Base-by-base conservation (phyloP, 2,888 invertebrate species). In the Ischnus inquisitorius region DNA sequence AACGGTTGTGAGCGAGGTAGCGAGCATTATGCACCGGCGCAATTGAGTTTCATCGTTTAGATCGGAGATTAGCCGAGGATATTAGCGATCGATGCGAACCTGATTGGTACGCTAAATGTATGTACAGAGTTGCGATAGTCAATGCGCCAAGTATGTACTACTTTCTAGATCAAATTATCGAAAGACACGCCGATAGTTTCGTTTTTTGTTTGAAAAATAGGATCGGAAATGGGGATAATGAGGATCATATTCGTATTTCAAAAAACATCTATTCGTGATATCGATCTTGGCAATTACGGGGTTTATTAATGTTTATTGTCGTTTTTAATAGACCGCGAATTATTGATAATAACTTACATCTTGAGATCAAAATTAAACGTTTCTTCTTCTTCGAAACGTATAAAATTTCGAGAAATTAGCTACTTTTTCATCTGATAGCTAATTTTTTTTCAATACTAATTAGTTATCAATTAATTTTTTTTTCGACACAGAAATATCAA, bases 31-130 rank as follows among this genome's bases (percentile, higher is more conserved):
- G 25, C 76, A 78, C 78, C 83, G 80, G 76, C 76, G 83, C 85
- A 83, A 83, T 77, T 78, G 69, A 84, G 80, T 82, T 79, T 67
- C 77, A 76, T 79, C 85, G 83, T 83, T 85, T 81, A 83, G 85
- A 85, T 85, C 57, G 51, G 75, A 81, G 85, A 85, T 85, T 85
- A 81, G 85, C 81, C 79, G 64, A 71, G 69, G 81, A 85, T 85
- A 85, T 85, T 83, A 81, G 83, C 85, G 83, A 85, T 85, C 83
- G 81, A 83, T 85, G 83, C 34, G 5, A 65, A 83, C 72, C 48
- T 81, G 85, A 85, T 85, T 83, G 79, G 69, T 51, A 67, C 74
- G 25, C 74, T 48, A 48, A 16, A 34, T 39, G 48, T 19, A 75
- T 51, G 25, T n/a, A 60, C 8, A 34, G 34, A 34, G 60, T 25